These are phyloP conservation scores for Echinometra lucunter DNA, from an alignment of 53 echinoderm and acorn worm genomes.

Conservation along the genomic window DNA sequence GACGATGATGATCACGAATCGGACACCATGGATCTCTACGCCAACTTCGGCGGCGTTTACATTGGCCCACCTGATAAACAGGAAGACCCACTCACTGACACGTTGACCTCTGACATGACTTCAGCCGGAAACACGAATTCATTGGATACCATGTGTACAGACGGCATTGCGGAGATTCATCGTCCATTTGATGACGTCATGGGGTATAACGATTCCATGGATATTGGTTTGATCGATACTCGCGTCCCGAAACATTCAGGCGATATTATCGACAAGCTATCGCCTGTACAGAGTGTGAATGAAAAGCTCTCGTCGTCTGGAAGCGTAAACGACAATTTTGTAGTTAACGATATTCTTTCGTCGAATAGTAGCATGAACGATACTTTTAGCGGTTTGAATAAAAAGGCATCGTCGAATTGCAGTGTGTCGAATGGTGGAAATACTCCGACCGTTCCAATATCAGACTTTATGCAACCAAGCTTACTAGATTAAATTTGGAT, in stretches of 20 bases:
- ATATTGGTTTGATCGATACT: conserved; percentile 51
- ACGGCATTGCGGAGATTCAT: conserved; percentile 85
- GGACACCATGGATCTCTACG: conserved; percentile 73
- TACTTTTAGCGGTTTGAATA: conserved; percentile 1
- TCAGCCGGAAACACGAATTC: conserved; percentile 57
- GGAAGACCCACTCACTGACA: conserved; percentile 30
- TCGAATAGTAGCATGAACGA: conserved; percentile 27
- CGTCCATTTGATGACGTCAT: conserved; percentile 79
- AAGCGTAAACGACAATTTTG: neutral
- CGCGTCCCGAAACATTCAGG: neutral
- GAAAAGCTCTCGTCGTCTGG: conserved; percentile 15
- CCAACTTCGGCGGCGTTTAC: conserved; percentile 88
- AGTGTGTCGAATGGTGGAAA: conserved; percentile 51
- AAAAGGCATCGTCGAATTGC: conserved; percentile 7
- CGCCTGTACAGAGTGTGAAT: conserved; percentile 46
- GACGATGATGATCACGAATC: conserved; percentile 68
- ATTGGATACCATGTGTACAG: conserved; percentile 66
- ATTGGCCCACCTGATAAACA: conserved; percentile 81
- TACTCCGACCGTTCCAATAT: neutral
- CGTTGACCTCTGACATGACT: conserved; percentile 63
- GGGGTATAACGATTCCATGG: conserved; percentile 33
- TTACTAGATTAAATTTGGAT: conserved; percentile 42
- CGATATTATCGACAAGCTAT: conserved; percentile 7
- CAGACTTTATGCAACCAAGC: conserved; percentile 52
- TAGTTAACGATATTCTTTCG: conserved; percentile 7